A percentile compares a stretch with the other conserved stretches of the same genome.
Evolutionary conservation across 1,140 invertebrate genomes (phyloP).

Genomic region (Drosophila serrata): DNA sequence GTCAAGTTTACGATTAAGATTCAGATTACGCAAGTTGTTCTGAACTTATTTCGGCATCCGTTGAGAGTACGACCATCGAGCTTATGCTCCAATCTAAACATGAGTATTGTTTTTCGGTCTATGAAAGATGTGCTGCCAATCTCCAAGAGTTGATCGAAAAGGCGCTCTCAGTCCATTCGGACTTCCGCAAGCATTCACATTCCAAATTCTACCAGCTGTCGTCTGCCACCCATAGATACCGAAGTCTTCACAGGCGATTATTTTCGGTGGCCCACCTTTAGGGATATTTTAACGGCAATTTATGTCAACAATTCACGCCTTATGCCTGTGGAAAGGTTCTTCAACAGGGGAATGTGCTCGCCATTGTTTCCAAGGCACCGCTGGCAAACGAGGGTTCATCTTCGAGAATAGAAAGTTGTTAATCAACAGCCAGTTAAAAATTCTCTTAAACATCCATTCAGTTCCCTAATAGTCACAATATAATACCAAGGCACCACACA

Average conservation of each 20-base stretch:
- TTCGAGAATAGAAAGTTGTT: neutral
- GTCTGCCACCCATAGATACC: neutral
- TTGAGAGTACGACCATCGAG: too few relatives aligned
- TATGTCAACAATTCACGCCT: neutral
- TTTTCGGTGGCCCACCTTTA: neutral
- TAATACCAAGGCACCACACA: too few relatives aligned
- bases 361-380: neutral
- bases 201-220: too few relatives aligned
- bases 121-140: too few relatives aligned
- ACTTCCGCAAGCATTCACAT: too few relatives aligned
- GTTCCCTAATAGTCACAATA: neutral
- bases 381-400: neutral
- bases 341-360: neutral
- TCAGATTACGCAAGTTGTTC: too few relatives aligned
- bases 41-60: too few relatives aligned
- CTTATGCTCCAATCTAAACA: too few relatives aligned
- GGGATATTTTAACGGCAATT: neutral
- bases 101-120: too few relatives aligned
- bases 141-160: too few relatives aligned
- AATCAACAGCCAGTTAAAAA: neutral
- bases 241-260: neutral
- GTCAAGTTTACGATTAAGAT: too few relatives aligned
- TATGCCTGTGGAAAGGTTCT: neutral
- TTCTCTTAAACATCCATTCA: neutral
- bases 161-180: too few relatives aligned